Conservation (phyloP, 2,113 vertebrate genomes). For the Colaptes auratus region DNA sequence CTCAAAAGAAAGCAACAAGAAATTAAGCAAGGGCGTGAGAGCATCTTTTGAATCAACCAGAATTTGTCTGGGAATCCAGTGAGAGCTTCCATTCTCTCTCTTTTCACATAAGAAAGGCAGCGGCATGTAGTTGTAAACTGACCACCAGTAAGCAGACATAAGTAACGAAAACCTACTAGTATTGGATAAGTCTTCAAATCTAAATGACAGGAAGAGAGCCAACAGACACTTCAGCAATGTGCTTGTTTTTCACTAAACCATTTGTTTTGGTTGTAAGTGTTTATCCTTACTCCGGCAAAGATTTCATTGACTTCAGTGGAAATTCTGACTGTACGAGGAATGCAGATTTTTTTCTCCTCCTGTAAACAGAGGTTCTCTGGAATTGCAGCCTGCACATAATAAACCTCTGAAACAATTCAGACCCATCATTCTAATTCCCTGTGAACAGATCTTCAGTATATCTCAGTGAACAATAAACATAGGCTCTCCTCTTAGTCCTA, state of each 20-base stretch:
- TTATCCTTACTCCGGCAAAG: conserved; percentile 39
- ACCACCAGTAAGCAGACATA: neutral
- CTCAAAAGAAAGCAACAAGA: neutral
- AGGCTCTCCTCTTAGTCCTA: conserved; percentile 21
- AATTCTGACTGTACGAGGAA: conserved; percentile 61
- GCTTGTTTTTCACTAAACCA: conserved; percentile 18
- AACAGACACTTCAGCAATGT: neutral
- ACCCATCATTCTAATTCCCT: conserved; percentile 38
- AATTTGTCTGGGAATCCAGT: neutral
- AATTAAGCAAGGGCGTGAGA: neutral
- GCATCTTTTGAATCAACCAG: neutral
- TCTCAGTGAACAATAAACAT: conserved; percentile 61
- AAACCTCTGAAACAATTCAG: conserved; percentile 64
- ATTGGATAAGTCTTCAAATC: neutral
- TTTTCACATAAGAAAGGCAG: neutral
- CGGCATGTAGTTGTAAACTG: neutral
- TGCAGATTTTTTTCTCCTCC: conserved; percentile 35
- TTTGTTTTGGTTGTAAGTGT: conserved; percentile 11
- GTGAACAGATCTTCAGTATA: conserved; percentile 47
- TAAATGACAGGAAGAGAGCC: neutral
- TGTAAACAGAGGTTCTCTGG: conserved; percentile 65
- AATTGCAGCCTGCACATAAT: conserved; percentile 55
- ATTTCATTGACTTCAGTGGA: conserved; percentile 58
- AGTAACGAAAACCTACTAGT: neutral
- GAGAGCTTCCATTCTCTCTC: neutral